Conservation (phyloP, 2,888 invertebrate species). For the Hirtodrosophila trivittata region DNA sequence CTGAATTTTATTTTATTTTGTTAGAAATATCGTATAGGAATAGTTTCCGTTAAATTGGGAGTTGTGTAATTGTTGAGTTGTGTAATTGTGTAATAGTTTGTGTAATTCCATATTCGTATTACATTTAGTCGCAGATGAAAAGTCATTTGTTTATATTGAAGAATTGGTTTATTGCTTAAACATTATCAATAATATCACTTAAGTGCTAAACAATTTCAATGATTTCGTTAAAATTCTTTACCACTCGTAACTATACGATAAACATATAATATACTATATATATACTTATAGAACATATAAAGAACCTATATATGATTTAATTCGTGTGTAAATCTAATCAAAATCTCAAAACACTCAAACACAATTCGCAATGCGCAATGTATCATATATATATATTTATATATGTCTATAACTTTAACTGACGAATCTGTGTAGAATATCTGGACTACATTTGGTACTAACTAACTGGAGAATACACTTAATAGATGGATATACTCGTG, state of each 20-base stretch:
- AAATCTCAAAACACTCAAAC: conserved; percentile 25
- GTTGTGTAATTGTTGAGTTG: too few species aligned
- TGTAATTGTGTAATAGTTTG: too few species aligned
- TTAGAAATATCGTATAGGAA: too few species aligned
- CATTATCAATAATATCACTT: conserved; percentile 78
- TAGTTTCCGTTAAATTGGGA: too few species aligned
- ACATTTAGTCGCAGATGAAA: too few species aligned
- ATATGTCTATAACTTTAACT: neutral
- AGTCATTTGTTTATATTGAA: conserved; percentile 43
- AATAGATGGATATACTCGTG: conserved; percentile 5
- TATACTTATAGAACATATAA: conserved; percentile 3
- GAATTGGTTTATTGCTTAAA: conserved; percentile 80
- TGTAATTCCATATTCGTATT: neutral
- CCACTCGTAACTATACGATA: conserved; percentile 34
- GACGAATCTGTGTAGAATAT: conserved; percentile 5
- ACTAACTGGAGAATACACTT: conserved; percentile 47
- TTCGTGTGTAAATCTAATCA: conserved; percentile 29
- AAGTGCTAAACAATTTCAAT: conserved; percentile 77
- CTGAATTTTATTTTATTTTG: too few species aligned
- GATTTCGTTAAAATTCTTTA: conserved; percentile 50
- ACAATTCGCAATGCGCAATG: conserved; percentile 51
- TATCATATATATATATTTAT: conserved; percentile 14
- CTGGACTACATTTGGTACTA: conserved; percentile 58
- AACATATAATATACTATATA: conserved; percentile 23
- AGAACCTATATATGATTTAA: neutral